Evolutionary conservation across 2,797 vertebrate species (phyloP).

Genomic region (Alca torda): DNA sequence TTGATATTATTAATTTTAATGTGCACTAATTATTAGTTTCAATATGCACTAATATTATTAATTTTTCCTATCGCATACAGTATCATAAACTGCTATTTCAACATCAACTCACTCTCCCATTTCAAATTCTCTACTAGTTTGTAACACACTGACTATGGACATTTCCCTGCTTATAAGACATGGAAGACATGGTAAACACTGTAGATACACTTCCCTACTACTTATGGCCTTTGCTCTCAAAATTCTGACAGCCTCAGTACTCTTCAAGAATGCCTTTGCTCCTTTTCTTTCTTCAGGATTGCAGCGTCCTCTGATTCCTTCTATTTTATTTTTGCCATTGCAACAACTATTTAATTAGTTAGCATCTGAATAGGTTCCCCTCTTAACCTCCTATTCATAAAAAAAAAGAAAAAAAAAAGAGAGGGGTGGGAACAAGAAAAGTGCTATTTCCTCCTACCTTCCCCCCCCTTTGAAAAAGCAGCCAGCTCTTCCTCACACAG

Average conservation of each 20-base stretch:
- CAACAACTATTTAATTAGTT: not conserved
- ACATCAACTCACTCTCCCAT: not conserved
- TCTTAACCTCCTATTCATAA: not conserved
- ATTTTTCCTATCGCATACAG: not conserved
- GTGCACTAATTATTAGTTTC: not conserved
- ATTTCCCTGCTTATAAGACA: not conserved
- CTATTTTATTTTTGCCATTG: not conserved
- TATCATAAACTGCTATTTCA: not conserved
- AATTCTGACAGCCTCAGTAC: not conserved
- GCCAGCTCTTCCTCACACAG: not conserved
- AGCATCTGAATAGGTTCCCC: not conserved
- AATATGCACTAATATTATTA: not conserved
- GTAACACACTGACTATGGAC: not conserved
- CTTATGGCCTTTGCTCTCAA: not conserved
- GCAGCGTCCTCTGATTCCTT: not conserved
- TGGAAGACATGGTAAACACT: not conserved
- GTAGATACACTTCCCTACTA: not conserved
- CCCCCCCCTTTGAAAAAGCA: not conserved
- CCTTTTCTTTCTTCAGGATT: not conserved
- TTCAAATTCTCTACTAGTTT: not conserved
- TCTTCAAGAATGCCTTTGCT: not conserved
- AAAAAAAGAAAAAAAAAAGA: not conserved
- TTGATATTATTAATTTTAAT: not conserved
- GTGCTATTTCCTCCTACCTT: not conserved
- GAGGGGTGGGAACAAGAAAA: accelerated